Conservation (phyloP, 2,113 vertebrate species). For the Ibidorhyncha struthersii region DNA sequence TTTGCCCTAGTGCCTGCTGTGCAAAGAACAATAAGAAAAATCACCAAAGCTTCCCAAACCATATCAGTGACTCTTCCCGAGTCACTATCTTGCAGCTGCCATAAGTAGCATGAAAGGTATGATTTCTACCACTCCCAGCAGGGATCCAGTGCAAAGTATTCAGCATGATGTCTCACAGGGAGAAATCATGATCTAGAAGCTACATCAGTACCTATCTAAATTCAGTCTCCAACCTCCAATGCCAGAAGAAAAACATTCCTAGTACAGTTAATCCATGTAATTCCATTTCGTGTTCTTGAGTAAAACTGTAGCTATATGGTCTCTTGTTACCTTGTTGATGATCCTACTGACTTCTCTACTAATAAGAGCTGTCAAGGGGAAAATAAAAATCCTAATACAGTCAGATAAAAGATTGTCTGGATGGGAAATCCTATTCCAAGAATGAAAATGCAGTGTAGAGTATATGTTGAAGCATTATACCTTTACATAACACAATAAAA, state of each 20-base stretch:
- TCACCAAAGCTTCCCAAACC: slow-evolving; percentile 35
- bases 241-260: slow-evolving; percentile 13
- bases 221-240: neutral
- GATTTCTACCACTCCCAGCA: slow-evolving; percentile 24
- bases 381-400: neutral
- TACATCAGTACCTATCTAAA: neutral
- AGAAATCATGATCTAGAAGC: slow-evolving; percentile 20
- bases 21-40: slow-evolving; percentile 65
- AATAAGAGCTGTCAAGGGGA: neutral
- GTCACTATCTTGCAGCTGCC: slow-evolving; percentile 45
- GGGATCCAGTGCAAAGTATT: slow-evolving; percentile 6
- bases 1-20: slow-evolving; percentile 66
- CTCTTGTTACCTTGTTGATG: neutral
- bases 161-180: neutral
- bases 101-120: slow-evolving; percentile 32
- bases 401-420: neutral
- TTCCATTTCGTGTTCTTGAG: neutral
- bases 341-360: neutral
- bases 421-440: neutral
- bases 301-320: neutral
- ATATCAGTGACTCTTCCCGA: slow-evolving; percentile 16
- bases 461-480: neutral
- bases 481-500: neutral
- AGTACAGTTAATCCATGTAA: neutral
- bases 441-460: neutral